phyloP scores from a whole-genome alignment of 2,888 invertebrate species.

The Idaea dimidiata region DNA sequence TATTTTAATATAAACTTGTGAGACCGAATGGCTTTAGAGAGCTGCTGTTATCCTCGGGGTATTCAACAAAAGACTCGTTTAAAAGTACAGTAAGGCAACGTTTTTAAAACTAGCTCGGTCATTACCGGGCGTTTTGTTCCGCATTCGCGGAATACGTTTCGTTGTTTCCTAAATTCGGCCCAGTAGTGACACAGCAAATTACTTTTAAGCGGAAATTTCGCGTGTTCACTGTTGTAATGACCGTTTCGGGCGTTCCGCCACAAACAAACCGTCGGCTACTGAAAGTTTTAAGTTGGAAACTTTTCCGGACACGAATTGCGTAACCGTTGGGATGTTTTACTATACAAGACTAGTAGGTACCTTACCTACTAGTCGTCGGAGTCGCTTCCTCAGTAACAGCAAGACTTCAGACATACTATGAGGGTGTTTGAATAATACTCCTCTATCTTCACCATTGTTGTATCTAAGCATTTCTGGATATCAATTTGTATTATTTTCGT shows the following conservation, averaged over 20 bases:
- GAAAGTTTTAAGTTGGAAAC: conserved; percentile 63
- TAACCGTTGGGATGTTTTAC: conserved; percentile 18
- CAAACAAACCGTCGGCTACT: conserved; percentile 65
- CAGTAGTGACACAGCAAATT: conserved; percentile 70
- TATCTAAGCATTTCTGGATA: too few relatives aligned
- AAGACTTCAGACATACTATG: too few relatives aligned
- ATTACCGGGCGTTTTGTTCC: conserved; percentile 63
- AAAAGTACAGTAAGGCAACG: conserved; percentile 24
- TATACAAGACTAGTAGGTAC: too few relatives aligned
- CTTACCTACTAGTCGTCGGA: background rate
- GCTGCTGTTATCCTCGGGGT: conserved; percentile 27
- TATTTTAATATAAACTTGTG: conserved; percentile 31
- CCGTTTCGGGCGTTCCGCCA: conserved; percentile 41
- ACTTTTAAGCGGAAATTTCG: conserved; percentile 60
- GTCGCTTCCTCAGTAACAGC: too few relatives aligned
- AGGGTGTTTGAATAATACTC: too few relatives aligned
- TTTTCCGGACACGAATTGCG: conserved; percentile 49
- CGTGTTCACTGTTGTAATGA: conserved; percentile 67
- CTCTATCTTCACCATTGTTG: too few relatives aligned
- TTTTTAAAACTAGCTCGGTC: conserved; percentile 59
- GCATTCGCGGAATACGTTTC: conserved; percentile 59
- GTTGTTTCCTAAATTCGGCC: conserved; percentile 44
- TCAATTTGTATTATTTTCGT: too few relatives aligned
- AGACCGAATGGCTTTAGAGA: conserved; percentile 34
- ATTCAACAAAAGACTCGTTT: conserved; percentile 34